phyloP scores from a whole-genome alignment of 2,797 vertebrate species.

The Chanos chanos region DNA sequence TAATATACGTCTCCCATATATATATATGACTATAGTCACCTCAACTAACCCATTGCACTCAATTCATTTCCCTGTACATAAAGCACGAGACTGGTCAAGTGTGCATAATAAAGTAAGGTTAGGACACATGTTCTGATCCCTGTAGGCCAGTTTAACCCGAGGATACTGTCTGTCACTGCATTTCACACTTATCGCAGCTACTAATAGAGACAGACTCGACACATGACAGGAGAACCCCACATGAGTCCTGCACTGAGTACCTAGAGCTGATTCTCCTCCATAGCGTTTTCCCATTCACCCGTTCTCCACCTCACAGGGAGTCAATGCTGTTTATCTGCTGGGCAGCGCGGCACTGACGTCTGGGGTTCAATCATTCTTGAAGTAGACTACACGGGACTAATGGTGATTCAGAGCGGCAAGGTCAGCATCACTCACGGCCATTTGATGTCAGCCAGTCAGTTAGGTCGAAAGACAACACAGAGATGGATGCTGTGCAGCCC shows the following conservation, averaged over 20 bases:
- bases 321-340: background rate
- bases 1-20: too few species aligned
- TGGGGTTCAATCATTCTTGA: constrained; percentile 1
- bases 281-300: too few species aligned
- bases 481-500: background rate
- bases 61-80: too few species aligned
- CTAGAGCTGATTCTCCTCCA: too few species aligned
- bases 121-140: too few species aligned
- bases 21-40: too few species aligned
- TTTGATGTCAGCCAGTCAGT: constrained; percentile 2
- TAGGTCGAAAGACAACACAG: constrained; percentile 16
- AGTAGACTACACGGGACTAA: background rate
- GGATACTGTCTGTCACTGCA: background rate
- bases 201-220: constrained; percentile 6
- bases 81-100: too few species aligned
- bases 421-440: constrained; percentile 13
- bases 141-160: too few species aligned
- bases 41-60: too few species aligned
- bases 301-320: too few species aligned
- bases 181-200: constrained; percentile 8
- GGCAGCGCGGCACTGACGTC: background rate
- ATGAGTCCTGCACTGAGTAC: background rate
- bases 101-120: too few species aligned
- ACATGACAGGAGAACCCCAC: background rate
- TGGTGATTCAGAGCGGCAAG: background rate